These are phyloP conservation scores for Periophthalmus modestus DNA, from an alignment of 2,113 vertebrate species.

Conservation along the genomic window DNA sequence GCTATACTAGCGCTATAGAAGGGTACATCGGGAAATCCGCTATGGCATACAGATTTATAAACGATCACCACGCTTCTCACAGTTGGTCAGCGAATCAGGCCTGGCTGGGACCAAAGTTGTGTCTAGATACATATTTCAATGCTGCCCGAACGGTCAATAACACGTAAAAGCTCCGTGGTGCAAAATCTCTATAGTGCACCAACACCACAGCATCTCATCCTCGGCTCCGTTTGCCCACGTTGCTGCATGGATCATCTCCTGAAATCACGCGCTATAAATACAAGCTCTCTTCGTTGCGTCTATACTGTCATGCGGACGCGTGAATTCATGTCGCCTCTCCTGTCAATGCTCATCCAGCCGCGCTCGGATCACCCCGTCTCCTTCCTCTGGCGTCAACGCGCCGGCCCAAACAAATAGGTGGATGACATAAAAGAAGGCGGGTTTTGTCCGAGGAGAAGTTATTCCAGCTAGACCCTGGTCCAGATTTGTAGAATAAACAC, in stretches of 20 bases:
- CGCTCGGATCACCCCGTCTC: slow-evolving; percentile 2
- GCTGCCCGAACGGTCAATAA: slow-evolving; percentile 39
- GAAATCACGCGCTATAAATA: slow-evolving; percentile 22
- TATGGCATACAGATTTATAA: slow-evolving; percentile 16
- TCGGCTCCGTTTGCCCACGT: slow-evolving; percentile 34
- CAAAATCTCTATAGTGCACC: slow-evolving; percentile 38
- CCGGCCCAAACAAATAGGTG: slow-evolving; percentile 51
- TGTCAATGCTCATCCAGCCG: slow-evolving; percentile 49
- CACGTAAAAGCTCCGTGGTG: slow-evolving; percentile 36
- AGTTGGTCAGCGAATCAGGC: slow-evolving; percentile 16
- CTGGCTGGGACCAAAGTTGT: slow-evolving; percentile 60
- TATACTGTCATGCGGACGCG: slow-evolving; percentile 54
- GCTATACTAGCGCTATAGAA: slow-evolving; percentile 3
- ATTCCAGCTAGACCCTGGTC: slow-evolving; percentile 36
- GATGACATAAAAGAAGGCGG: slow-evolving; percentile 48
- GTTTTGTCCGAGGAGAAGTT: slow-evolving; percentile 65
- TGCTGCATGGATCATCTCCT: slow-evolving; percentile 31
- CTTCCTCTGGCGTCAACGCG: slow-evolving; percentile 60
- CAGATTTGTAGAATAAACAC: slow-evolving; percentile 42
- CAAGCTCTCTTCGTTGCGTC: slow-evolving; percentile 14
- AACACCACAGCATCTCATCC: slow-evolving; percentile 45
- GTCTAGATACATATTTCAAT: slow-evolving; percentile 47
- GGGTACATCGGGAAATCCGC: not conserved
- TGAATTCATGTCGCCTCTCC: slow-evolving; percentile 51
- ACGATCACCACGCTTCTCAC: slow-evolving; percentile 4